These are phyloP conservation scores for Epinotia bilunana DNA, from an alignment of 2,888 invertebrate genomes.

Conservation along the genomic window DNA sequence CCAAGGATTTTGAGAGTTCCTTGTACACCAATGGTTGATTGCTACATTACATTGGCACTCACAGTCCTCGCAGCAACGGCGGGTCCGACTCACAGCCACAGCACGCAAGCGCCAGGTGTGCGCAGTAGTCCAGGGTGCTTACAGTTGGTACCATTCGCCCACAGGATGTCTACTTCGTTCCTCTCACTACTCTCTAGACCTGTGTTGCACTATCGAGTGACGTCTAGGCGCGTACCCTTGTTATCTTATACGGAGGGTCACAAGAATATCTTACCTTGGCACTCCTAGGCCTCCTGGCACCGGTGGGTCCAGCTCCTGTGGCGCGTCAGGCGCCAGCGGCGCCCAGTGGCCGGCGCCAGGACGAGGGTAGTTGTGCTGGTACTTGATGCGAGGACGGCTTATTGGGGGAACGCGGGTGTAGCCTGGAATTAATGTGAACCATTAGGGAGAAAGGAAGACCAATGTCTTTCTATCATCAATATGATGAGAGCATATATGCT, in stretches of 20 bases:
- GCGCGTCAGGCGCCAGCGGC: constrained; percentile 58
- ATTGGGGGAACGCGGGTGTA: constrained; percentile 73
- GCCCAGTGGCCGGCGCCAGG: constrained; percentile 72
- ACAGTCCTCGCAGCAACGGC: constrained; percentile 65
- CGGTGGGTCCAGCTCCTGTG: constrained; percentile 69
- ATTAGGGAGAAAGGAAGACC: too few relatives aligned
- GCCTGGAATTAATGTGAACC: constrained; percentile 55
- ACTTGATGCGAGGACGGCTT: constrained; percentile 69
- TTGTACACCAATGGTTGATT: not conserved
- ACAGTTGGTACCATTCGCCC: constrained; percentile 48
- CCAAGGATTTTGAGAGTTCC: too few relatives aligned
- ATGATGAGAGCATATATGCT: too few relatives aligned
- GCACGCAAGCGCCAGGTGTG: constrained; percentile 58
- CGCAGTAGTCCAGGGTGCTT: constrained; percentile 70
- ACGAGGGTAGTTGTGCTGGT: constrained; percentile 68
- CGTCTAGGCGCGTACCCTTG: too few relatives aligned
- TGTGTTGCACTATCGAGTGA: too few relatives aligned
- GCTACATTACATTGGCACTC: constrained; percentile 67
- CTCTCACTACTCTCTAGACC: too few relatives aligned
- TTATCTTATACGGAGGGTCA: too few relatives aligned
- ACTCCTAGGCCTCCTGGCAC: constrained; percentile 76
- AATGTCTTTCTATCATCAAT: too few relatives aligned
- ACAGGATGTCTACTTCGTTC: too few relatives aligned
- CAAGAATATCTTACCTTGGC: constrained; percentile 62
- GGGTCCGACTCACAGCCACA: constrained; percentile 58